Evolutionary conservation across 2,888 invertebrate genomes (phyloP).

Genomic region (Drosophila buzzatii): DNA sequence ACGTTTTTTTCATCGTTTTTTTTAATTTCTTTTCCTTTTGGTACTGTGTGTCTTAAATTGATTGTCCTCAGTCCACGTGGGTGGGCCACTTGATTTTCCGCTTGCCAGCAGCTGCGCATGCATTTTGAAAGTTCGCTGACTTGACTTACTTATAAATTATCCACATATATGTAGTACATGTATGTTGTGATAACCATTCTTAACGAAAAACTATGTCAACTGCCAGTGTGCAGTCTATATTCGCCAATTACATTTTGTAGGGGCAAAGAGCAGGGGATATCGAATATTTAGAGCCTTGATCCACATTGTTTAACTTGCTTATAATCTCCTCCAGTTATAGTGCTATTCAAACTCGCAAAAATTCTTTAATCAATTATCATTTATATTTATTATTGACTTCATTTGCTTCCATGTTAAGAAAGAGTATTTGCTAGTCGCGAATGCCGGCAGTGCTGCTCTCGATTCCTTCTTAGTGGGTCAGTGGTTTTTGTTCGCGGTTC

Average conservation of each 20-base stretch:
- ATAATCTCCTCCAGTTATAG: too few relatives aligned
- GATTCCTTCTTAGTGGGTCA: conserved; percentile 63
- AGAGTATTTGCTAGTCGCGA: conserved; percentile 25
- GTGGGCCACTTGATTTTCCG: conserved; percentile 44
- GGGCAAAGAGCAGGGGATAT: too few relatives aligned
- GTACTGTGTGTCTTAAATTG: conserved; percentile 43
- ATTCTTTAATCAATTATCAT: not conserved
- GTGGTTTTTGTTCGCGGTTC: conserved; percentile 41
- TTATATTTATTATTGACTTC: not conserved
- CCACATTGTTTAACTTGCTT: too few relatives aligned
- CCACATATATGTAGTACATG: not conserved
- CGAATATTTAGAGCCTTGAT: too few relatives aligned
- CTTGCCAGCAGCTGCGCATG: conserved; percentile 7
- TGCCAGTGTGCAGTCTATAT: not conserved
- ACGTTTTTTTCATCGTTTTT: conserved; percentile 12
- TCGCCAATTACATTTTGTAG: too few relatives aligned
- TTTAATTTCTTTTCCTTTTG: not conserved
- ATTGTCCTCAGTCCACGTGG: conserved; percentile 57
- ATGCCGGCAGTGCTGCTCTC: not conserved
- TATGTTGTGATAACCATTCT: not conserved
- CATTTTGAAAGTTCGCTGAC: conserved; percentile 45
- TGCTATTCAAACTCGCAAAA: too few relatives aligned
- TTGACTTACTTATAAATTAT: not conserved
- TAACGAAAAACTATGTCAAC: not conserved
- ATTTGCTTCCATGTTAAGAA: not conserved